phyloP scores from a whole-genome alignment of 2,888 invertebrate species.

The Cheilosia pagana region DNA sequence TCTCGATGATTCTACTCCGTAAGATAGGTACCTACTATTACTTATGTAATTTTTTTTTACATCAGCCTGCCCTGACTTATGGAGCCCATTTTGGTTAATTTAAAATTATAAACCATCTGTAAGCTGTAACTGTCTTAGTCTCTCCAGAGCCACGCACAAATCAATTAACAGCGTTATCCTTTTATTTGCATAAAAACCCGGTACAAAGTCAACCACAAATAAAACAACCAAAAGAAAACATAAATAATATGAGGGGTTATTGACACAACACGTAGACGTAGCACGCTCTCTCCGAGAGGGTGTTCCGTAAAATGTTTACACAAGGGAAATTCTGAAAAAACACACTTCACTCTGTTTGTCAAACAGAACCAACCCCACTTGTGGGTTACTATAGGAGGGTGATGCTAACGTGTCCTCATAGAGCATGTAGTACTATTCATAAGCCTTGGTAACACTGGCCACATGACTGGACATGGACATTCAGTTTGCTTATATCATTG shows the following conservation, averaged over 20 bases:
- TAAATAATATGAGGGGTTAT: constrained; percentile 35
- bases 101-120: no score
- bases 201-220: constrained; percentile 41
- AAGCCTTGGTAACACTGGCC: constrained; percentile 42
- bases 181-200: constrained; percentile 30
- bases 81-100: no score
- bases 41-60: no score
- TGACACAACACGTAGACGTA: constrained; percentile 40
- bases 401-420: background rate
- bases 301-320: constrained; percentile 28
- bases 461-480: constrained; percentile 2
- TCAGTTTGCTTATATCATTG: constrained; percentile 23
- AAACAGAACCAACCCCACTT: constrained; percentile 13
- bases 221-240: constrained; percentile 25
- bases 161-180: constrained; percentile 30
- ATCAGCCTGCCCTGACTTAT: no score
- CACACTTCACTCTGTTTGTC: background rate
- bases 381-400: background rate
- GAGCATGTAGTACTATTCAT: background rate
- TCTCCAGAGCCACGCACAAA: constrained; percentile 4
- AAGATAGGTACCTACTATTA: no score
- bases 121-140: background rate
- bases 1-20: no score
- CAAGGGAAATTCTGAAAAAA: constrained; percentile 6
- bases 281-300: background rate